These are phyloP conservation scores for Gallinago media DNA, from an alignment of 2,113 vertebrate genomes.

Conservation along the genomic window DNA sequence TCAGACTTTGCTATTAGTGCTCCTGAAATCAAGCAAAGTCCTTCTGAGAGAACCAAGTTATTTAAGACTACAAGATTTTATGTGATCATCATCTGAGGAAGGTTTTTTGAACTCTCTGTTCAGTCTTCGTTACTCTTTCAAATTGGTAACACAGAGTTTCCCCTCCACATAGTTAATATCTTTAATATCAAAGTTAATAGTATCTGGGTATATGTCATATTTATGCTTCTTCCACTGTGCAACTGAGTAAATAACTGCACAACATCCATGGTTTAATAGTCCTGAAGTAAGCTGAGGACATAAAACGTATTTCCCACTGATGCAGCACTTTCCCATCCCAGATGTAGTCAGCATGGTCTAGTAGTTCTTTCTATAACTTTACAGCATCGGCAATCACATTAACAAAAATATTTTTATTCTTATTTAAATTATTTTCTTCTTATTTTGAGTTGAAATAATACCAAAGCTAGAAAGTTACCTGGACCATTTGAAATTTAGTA, in stretches of 20 bases:
- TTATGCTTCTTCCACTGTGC: not conserved
- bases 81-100: accelerated
- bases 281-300: not conserved
- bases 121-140: not conserved
- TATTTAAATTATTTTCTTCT: not conserved
- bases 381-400: not conserved
- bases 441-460: not conserved
- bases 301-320: not conserved
- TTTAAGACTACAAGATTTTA: not conserved
- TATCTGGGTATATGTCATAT: not conserved
- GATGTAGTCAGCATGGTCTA: not conserved
- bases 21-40: not conserved
- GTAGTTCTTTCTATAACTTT: not conserved
- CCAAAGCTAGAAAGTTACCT: not conserved
- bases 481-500: not conserved
- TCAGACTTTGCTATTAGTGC: not conserved
- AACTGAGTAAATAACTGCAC: not conserved
- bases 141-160: not conserved
- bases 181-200: too few species aligned
- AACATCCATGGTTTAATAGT: not conserved
- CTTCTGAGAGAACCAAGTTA: not conserved
- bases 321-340: not conserved
- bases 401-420: not conserved
- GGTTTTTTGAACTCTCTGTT: not conserved
- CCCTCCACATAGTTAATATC: not conserved